These are phyloP conservation scores for Diarsia rubi DNA, from an alignment of 2,888 invertebrate species.

Conservation along the genomic window DNA sequence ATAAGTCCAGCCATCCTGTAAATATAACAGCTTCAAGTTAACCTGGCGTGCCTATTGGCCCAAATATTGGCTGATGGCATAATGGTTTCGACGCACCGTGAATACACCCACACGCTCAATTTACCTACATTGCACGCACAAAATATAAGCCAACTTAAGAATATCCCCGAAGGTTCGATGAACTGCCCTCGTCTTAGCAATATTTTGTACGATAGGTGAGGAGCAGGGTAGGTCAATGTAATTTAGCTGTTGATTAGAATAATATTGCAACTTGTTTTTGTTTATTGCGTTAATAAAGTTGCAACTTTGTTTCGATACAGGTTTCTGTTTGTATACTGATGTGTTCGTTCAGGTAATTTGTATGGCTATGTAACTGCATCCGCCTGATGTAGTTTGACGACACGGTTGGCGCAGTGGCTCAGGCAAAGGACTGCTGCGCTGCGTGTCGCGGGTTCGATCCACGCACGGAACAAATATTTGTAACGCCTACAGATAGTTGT, in stretches of 20 bases:
- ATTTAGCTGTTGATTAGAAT: slow-evolving; percentile 47
- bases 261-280: slow-evolving; percentile 60
- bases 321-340: slow-evolving; percentile 33
- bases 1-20: slow-evolving; percentile 20
- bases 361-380: background rate
- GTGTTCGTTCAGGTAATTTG: slow-evolving; percentile 26
- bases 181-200: slow-evolving; percentile 25
- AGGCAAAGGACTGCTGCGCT: too few relatives aligned
- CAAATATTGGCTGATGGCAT: slow-evolving; percentile 54
- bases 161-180: slow-evolving; percentile 43
- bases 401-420: too few relatives aligned
- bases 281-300: slow-evolving; percentile 37
- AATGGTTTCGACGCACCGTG: slow-evolving; percentile 3
- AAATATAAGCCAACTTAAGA: slow-evolving; percentile 36
- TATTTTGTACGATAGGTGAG: slow-evolving; percentile 1
- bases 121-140: slow-evolving; percentile 39
- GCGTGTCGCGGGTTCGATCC: too few relatives aligned
- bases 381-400: background rate
- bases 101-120: slow-evolving; percentile 42
- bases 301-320: slow-evolving; percentile 51
- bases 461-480: too few relatives aligned
- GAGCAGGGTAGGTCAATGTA: slow-evolving; percentile 29
- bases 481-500: too few relatives aligned
- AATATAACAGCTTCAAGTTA: slow-evolving; percentile 15
- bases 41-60: slow-evolving; percentile 28